These are phyloP conservation scores for Gopherus evgoodei DNA, from an alignment of 2,113 vertebrate genomes.

Conservation along the genomic window DNA sequence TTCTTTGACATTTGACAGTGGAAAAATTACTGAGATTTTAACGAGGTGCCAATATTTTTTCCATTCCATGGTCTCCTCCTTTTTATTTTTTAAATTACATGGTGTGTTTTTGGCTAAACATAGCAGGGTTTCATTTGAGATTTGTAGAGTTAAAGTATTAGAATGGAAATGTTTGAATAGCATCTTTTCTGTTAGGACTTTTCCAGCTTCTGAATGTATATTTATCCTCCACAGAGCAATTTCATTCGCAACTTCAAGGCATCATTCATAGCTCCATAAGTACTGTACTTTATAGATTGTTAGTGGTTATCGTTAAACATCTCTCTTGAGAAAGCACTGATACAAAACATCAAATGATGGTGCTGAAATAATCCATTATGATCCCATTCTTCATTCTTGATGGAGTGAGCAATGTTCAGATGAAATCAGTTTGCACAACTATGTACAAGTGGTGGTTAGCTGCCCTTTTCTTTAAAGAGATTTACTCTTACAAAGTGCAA, in stretches of 20 bases:
- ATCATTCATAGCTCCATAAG: not conserved
- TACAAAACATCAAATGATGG: not conserved
- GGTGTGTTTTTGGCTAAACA: not conserved
- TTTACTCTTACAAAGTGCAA: not conserved
- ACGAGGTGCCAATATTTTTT: not conserved
- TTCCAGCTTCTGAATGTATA: not conserved
- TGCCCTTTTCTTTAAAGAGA: slow-evolving; percentile 35
- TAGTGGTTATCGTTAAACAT: slow-evolving; percentile 23
- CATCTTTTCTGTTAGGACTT: not conserved
- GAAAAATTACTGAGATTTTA: not conserved
- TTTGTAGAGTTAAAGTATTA: slow-evolving; percentile 7
- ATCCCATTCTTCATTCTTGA: not conserved
- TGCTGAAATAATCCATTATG: slow-evolving; percentile 29
- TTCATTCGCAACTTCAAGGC: slow-evolving; percentile 44
- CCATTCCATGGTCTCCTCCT: not conserved
- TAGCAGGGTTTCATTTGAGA: not conserved
- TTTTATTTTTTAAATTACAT: not conserved
- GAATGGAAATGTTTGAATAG: not conserved
- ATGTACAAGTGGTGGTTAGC: not conserved
- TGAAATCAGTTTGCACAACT: not conserved
- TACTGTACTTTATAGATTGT: slow-evolving; percentile 44
- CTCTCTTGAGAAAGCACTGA: not conserved
- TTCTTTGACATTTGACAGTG: not conserved
- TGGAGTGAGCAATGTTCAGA: slow-evolving; percentile 3
- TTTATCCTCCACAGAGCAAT: slow-evolving; percentile 6